Conservation (phyloP, 2,888 invertebrate species). For the Orchestes rusci region DNA sequence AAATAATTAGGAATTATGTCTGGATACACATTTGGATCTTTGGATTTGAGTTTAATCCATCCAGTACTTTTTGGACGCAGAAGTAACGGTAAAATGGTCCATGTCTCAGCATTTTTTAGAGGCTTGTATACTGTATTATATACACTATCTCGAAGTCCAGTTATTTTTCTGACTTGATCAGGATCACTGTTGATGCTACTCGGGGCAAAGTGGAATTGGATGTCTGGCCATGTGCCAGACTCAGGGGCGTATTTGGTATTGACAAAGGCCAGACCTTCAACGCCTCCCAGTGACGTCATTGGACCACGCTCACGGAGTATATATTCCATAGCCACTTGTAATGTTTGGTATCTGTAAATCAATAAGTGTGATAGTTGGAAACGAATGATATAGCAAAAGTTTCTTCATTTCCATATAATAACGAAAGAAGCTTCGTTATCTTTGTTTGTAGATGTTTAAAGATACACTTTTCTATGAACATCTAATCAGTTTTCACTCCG, state of each 20-base stretch:
- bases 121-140: constrained; percentile 83
- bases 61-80: constrained; percentile 84
- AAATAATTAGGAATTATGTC: constrained; percentile 90
- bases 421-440: not conserved
- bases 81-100: constrained; percentile 74
- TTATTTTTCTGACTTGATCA: constrained; percentile 65
- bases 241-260: constrained; percentile 80
- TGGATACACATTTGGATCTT: constrained; percentile 75
- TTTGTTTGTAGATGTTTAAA: too few species aligned
- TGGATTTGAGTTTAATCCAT: constrained; percentile 72
- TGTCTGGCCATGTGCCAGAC: constrained; percentile 71
- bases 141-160: constrained; percentile 69
- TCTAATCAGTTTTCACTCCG: too few species aligned
- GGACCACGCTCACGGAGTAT: constrained; percentile 75
- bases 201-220: constrained; percentile 82
- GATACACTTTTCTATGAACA: too few species aligned
- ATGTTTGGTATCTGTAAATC: constrained; percentile 54
- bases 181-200: constrained; percentile 80
- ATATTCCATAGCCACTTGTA: constrained; percentile 73
- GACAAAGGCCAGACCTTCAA: constrained; percentile 82
- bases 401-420: not conserved
- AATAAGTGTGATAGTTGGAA: not conserved
- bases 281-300: constrained; percentile 71
- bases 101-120: constrained; percentile 68
- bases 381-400: not conserved